Evolutionary conservation across 2,797 vertebrate species (phyloP), one percentile per base, ranked within the genome.

Genomic region (Varecia variegata): DNA sequence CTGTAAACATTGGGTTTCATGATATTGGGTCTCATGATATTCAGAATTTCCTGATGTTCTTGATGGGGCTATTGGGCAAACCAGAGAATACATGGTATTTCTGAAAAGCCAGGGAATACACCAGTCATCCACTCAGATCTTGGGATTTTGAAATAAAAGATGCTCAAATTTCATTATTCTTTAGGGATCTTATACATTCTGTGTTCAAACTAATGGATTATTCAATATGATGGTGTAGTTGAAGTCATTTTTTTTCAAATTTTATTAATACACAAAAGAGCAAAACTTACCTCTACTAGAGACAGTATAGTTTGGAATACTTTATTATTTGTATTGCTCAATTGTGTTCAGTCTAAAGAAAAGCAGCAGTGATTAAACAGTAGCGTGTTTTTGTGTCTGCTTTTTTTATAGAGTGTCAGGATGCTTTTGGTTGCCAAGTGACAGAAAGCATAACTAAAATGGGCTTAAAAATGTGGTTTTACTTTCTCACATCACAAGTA

Each of bases 281-380:
- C 25, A 27, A 58, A 82, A 80, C 2, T 68, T 95, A 56, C 38
- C 30, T 82, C 56, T 62, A 79, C 45, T 80, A 20, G 54, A 67
- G 27, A 82, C 7, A 1, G 5, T 68, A 14, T 77, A 47, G 52
- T 87, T 95, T 92, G 56, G 35, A 93, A 68, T 79, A 90, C 10
- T 93, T 2, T 82, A 56, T 73, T 70, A 56, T 92, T 93, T 94
- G 9, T 23, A 93, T 88, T 62, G 25, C 3, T 89, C 54, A 94
- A 20, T 93, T 79, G 17, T 90, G 30, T 86, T 89, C 95, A 30
- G 50, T 83, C 8, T 97, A 71, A 90, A n/a, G n/a, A n/a, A 83
- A 87, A 77, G 1, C 54, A 71, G 58, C 3, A 88, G 43, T 82
- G 43, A 68, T 86, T 77, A 77, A 32, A n/a, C 45, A 68, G 1